Percentiles rank a stretch among this genome's conserved stretches.
Evolutionary conservation across 2,888 invertebrate species (phyloP).

Genomic region (Spisula subtruncata): DNA sequence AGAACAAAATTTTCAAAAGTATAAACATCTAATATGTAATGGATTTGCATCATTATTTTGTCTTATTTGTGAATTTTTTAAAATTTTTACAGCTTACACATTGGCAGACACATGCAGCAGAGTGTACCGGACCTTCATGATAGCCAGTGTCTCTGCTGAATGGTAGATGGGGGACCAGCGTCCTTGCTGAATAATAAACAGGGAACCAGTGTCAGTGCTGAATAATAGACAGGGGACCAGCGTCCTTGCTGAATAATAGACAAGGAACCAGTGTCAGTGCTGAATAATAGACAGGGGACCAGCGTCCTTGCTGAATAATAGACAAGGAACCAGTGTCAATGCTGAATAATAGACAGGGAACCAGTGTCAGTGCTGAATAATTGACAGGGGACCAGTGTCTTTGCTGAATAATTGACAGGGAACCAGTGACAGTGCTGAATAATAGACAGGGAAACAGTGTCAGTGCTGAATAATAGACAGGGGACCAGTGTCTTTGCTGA

Average conservation of each 20-base stretch:
- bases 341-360: not conserved
- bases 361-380: not conserved
- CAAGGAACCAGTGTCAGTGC: too few relatives aligned
- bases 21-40: too few relatives aligned
- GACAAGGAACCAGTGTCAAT: not conserved
- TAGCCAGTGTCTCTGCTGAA: not conserved
- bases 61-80: not conserved
- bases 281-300: not conserved
- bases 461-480: not conserved
- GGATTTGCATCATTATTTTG: not conserved
- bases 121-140: slow-evolving; percentile 58
- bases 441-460: not conserved
- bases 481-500: not conserved
- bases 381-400: not conserved
- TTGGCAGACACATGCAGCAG: slow-evolving; percentile 72
- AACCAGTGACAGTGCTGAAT: not conserved
- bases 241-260: not conserved
- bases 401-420: not conserved
- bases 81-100: slow-evolving; percentile 66
- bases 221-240: not conserved
- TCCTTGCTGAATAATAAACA: not conserved
- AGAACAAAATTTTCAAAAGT: too few relatives aligned
- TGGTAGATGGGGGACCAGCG: too few relatives aligned
- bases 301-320: not conserved
- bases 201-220: too few relatives aligned